These are phyloP conservation scores for Salvelinus sp. DNA, from an alignment of 2,113 vertebrate species.

Conservation along the genomic window DNA sequence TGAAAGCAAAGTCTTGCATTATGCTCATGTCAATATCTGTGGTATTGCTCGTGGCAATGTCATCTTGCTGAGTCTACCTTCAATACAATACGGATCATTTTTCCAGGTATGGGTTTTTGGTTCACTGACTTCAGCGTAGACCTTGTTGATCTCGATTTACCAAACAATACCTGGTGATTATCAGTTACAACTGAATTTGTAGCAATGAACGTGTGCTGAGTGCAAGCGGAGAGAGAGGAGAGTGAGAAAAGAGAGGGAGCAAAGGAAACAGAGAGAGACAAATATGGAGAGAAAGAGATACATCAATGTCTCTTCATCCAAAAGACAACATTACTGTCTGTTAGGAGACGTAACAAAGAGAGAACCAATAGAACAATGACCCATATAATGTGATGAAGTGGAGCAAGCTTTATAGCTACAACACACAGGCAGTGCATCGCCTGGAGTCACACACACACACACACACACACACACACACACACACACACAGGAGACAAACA, in stretches of 20 bases:
- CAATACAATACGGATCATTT: too few relatives aligned
- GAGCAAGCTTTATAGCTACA: not conserved
- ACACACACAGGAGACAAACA: not conserved
- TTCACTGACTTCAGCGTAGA: too few relatives aligned
- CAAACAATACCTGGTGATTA: too few relatives aligned
- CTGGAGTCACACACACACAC: not conserved
- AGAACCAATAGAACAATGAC: constrained; percentile 11
- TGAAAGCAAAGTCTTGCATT: too few relatives aligned
- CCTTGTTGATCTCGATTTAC: too few relatives aligned
- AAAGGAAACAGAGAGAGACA: not conserved
- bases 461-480: not conserved
- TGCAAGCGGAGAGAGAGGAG: not conserved
- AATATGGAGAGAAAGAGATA: not conserved
- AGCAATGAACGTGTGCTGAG: too few relatives aligned
- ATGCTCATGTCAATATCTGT: too few relatives aligned
- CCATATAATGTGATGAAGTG: constrained; percentile 19
- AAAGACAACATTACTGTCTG: constrained; percentile 11
- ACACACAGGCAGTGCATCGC: not conserved
- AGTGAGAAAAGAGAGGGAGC: not conserved
- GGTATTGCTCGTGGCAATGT: too few relatives aligned
- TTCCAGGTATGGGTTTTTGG: too few relatives aligned
- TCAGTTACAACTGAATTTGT: not conserved
- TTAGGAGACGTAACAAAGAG: constrained; percentile 25
- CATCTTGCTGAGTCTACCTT: too few relatives aligned
- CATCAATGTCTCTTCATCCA: not conserved